Conservation (phyloP, 2,888 invertebrate genomes). For the Agonopterix subpropinquella region DNA sequence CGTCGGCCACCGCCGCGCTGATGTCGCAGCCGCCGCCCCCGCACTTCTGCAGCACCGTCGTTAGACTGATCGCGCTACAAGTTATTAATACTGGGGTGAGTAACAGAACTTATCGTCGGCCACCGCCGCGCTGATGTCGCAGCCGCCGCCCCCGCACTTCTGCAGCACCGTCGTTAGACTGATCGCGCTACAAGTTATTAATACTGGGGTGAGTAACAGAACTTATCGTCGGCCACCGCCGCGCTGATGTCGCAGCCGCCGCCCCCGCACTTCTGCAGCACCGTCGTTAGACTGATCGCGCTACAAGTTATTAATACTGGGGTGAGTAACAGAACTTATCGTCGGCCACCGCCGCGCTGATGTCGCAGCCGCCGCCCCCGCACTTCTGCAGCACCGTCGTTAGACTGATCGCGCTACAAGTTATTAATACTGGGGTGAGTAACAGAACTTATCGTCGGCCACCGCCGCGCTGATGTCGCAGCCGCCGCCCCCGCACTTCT, state of each 20-base stretch:
- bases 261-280: constrained; percentile 96
- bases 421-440: constrained; percentile 92
- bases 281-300: constrained; percentile 95
- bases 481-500: constrained; percentile 95
- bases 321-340: constrained; percentile 73
- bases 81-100: constrained; percentile 93
- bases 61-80: constrained; percentile 94
- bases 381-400: constrained; percentile 98
- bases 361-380: constrained; percentile 94
- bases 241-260: constrained; percentile 94
- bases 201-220: constrained; percentile 82
- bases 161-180: constrained; percentile 97
- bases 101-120: constrained; percentile 77
- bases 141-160: constrained; percentile 95
- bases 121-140: constrained; percentile 90
- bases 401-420: constrained; percentile 93
- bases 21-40: constrained; percentile 96
- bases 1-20: constrained; percentile 89
- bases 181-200: constrained; percentile 95
- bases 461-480: constrained; percentile 92
- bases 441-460: constrained; percentile 77
- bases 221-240: constrained; percentile 84
- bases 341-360: constrained; percentile 88
- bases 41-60: constrained; percentile 97
- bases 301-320: constrained; percentile 96